Evolutionary conservation across 2,797 vertebrate genomes (phyloP), one percentile per base, ranked within the genome.

Genomic region (Sarcophilus harrisii): DNA sequence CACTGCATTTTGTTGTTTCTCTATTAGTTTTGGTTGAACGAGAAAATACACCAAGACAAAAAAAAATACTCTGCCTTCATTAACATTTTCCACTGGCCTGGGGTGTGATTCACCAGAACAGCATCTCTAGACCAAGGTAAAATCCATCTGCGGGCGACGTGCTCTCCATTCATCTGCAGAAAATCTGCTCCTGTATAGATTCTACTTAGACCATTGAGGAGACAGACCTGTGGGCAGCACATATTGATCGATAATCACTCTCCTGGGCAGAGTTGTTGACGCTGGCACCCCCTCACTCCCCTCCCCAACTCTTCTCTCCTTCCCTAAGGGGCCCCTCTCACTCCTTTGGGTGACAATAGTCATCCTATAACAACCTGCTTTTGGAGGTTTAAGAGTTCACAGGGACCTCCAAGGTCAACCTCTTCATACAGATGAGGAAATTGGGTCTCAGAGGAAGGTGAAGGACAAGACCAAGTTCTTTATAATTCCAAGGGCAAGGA

Each of bases 371-470:
- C 8, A 81, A 45, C n/a, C n/a, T 38, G n/a, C 8, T 38, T 16
- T 81, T 81, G 66, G 24, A 8, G 16, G 18, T 10, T 21, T 38
- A 24, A 81, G 66, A 45, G 18, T 6, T 38, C 66, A 38, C 21
- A 81, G n/a, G 21, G 16, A 81, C n/a, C n/a, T 38, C n/a, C 8
- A 92, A 81, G 49, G 73, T 32, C 73, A 14, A 91, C 58, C 29
- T 92, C 60, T 92, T 58, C 73, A 27, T 92, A 94, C 38, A 89
- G 73, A 59, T 12, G 9, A 94, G 59, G 90, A 90, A 45, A 94
- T 27, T 0, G 38, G 95, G 55, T 57, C 54, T 60, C 90, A 93
- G 59, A 12, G 28, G 18, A 49, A 87, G 3, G 73, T 3, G 10
- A 45, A 87, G 3, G 24, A 87, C 13, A 32, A 62, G 30, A 13